Evolutionary conservation across 2,888 invertebrate genomes (phyloP).

Genomic region (Noctua janthe): DNA sequence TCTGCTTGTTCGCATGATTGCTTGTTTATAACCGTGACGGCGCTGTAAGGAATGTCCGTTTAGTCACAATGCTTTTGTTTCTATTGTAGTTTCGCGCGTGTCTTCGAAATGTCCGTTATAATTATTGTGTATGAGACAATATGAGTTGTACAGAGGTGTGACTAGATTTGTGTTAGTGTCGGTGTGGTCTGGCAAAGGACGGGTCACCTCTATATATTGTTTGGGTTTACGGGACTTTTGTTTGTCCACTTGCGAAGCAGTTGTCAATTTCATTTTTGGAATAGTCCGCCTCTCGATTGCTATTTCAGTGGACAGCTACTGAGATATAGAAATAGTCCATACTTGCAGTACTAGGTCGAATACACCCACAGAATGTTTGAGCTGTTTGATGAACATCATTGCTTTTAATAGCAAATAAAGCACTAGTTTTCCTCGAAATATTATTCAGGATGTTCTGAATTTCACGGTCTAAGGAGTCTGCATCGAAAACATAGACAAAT

Average conservation of each 20-base stretch:
- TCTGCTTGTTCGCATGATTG: conserved; percentile 79
- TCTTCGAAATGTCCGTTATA: conserved; percentile 77
- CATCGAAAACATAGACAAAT: neutral
- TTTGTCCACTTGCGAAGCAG: conserved; percentile 8
- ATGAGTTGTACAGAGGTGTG: conserved; percentile 22
- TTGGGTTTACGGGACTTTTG: conserved; percentile 21
- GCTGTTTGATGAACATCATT: neutral
- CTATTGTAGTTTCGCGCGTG: conserved; percentile 79
- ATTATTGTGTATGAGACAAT: conserved; percentile 62
- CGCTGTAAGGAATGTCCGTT: conserved; percentile 69
- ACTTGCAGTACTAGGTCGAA: neutral
- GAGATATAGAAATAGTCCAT: neutral
- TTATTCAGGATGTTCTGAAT: neutral
- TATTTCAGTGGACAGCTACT: too few relatives aligned
- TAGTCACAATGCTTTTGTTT: conserved; percentile 77
- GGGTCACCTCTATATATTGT: conserved; percentile 11
- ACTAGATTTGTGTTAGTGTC: conserved; percentile 1
- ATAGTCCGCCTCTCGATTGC: neutral
- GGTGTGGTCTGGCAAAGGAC: conserved; percentile 53
- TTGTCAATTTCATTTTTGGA: neutral
- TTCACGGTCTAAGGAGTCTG: neutral
- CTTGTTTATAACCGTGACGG: conserved; percentile 83
- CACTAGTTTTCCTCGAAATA: neutral
- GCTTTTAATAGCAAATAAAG: neutral
- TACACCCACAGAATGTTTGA: neutral